Conservation (phyloP, 2,797 vertebrate genomes). For the Phylloscopus collybita region DNA sequence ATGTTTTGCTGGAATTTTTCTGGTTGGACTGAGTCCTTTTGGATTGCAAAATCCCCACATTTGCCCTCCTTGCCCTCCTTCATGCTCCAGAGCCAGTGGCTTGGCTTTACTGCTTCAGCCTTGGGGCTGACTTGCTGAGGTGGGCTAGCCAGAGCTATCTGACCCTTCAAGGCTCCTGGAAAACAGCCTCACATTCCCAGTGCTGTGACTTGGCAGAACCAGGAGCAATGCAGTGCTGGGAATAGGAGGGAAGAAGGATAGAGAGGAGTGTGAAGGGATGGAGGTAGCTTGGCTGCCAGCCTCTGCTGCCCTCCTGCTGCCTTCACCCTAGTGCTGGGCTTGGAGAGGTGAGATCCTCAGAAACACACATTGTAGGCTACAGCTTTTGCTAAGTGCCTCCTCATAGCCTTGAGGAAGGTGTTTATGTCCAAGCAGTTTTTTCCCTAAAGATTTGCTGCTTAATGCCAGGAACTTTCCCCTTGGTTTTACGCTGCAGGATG, state of each 20-base stretch:
- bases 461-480: not conserved
- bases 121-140: fast-evolving
- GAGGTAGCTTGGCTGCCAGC: not conserved
- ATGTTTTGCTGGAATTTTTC: not conserved
- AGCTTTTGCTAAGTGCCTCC: not conserved
- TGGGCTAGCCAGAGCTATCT: not conserved
- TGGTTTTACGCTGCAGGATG: not conserved
- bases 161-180: not conserved
- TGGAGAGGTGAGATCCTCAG: not conserved
- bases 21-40: not conserved
- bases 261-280: not conserved
- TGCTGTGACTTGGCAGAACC: not conserved
- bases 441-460: not conserved
- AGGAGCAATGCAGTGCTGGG: not conserved
- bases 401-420: not conserved
- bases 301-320: not conserved
- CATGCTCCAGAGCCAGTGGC: not conserved
- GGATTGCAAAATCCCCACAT: not conserved
- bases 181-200: not conserved
- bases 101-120: not conserved
- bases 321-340: not conserved
- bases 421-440: not conserved
- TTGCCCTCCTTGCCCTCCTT: not conserved
- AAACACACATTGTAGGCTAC: fast-evolving
- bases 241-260: not conserved